These are phyloP conservation scores for Psophia crepitans DNA, from an alignment of 2,113 vertebrate species.

Conservation along the genomic window DNA sequence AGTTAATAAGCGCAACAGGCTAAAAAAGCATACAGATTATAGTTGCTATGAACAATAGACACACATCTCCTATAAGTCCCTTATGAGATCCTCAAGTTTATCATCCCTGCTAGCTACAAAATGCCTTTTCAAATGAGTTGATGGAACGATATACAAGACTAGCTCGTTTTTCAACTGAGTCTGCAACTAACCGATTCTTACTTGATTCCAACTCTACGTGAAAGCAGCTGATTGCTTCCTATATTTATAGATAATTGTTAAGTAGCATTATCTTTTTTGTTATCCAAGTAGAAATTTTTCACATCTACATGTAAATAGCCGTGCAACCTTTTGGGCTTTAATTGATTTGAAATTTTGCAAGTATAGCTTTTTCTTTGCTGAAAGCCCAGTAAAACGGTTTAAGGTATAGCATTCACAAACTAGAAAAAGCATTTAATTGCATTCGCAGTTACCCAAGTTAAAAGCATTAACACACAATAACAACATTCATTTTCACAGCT, in stretches of 20 bases:
- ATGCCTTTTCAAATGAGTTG: background rate
- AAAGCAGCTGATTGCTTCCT: background rate
- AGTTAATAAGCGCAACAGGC: background rate
- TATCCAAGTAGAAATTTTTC: background rate
- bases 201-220: background rate
- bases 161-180: background rate
- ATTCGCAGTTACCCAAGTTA: background rate
- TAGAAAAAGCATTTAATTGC: background rate
- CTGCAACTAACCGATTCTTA: background rate
- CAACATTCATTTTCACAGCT: background rate
- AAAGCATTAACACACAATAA: background rate
- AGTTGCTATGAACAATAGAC: background rate
- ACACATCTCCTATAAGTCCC: background rate
- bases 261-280: background rate
- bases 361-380: background rate
- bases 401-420: background rate
- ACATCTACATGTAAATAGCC: background rate
- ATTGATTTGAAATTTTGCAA: background rate
- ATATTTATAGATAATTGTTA: background rate
- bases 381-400: background rate
- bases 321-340: background rate
- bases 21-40: background rate
- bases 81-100: background rate
- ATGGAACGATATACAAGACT: background rate
- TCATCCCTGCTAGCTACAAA: background rate